phyloP scores from a whole-genome alignment of 2,797 vertebrate genomes.

The Myotis myotis region DNA sequence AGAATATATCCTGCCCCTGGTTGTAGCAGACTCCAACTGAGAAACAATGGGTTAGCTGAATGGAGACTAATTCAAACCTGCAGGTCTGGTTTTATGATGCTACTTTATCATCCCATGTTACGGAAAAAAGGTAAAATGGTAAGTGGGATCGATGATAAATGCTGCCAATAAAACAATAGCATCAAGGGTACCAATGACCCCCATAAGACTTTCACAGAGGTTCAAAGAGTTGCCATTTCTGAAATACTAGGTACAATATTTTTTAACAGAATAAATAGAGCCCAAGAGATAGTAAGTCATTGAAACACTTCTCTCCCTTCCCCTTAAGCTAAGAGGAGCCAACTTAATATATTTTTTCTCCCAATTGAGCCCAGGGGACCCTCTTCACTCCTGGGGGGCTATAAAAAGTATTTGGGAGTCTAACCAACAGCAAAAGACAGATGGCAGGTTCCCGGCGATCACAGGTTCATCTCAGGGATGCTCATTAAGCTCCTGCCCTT shows the following conservation, averaged over 20 bases:
- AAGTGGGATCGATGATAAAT: constrained; percentile 73
- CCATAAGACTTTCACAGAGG: constrained; percentile 59
- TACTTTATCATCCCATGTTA: constrained; percentile 68
- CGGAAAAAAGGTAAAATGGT: constrained; percentile 69
- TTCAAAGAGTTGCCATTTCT: constrained; percentile 75
- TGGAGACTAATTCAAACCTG: constrained; percentile 73
- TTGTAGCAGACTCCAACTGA: neutral
- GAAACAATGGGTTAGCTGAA: constrained; percentile 40
- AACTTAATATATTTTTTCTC: constrained; percentile 79
- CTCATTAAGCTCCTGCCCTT: constrained; percentile 47
- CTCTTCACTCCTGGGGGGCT: constrained; percentile 59
- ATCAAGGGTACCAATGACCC: constrained; percentile 64
- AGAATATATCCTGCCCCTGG: neutral
- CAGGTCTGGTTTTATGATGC: constrained; percentile 71
- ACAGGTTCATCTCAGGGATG: constrained; percentile 52
- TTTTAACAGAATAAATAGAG: constrained; percentile 73
- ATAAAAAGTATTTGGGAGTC: constrained; percentile 68
- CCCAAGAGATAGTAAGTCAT: constrained; percentile 79
- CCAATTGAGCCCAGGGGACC: constrained; percentile 69
- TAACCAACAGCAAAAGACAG: constrained; percentile 64
- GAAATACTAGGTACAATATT: constrained; percentile 72
- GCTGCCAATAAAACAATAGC: constrained; percentile 78
- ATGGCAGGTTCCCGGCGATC: constrained; percentile 38
- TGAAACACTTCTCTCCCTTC: constrained; percentile 76
- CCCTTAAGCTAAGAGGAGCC: constrained; percentile 70